Percentiles rank a stretch among this genome's conserved stretches.
phyloP scores from a whole-genome alignment of 2,797 vertebrate genomes.

The Sebastes itinus region DNA sequence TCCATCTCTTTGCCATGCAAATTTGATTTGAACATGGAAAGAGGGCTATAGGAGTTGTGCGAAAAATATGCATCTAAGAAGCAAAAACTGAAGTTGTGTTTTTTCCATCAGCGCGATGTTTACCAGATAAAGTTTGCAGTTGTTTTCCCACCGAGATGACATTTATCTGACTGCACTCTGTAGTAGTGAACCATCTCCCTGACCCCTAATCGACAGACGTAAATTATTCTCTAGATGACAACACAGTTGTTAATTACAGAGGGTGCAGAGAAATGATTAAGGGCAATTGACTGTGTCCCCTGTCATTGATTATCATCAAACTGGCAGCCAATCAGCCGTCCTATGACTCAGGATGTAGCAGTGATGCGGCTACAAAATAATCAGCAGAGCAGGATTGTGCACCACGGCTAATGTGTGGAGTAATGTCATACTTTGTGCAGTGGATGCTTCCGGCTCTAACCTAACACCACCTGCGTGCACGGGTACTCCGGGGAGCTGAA shows the following conservation, averaged over 20 bases:
- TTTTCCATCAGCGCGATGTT: background rate
- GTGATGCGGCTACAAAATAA: conserved; percentile 4
- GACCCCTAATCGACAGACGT: conserved; percentile 29
- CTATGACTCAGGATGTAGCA: conserved; percentile 17
- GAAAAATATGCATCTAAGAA: background rate
- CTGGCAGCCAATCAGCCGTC: conserved; percentile 46
- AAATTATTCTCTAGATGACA: conserved; percentile 33
- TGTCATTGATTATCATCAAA: conserved; percentile 55
- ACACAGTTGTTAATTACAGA: conserved; percentile 45
- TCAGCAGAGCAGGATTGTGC: conserved; percentile 21
- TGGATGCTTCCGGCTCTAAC: conserved; percentile 24
- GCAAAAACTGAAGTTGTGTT: background rate
- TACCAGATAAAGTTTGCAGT: background rate
- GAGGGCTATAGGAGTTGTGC: background rate
- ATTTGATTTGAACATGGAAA: conserved; percentile 23
- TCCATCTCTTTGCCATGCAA: conserved; percentile 24
- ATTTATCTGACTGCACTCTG: conserved; percentile 12
- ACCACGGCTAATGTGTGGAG: background rate
- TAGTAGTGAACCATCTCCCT: conserved; percentile 6
- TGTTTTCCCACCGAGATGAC: background rate
- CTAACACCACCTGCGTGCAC: conserved; percentile 48
- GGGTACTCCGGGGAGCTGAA: conserved; percentile 36
- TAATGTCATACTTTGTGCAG: conserved; percentile 42
- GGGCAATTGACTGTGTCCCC: conserved; percentile 51
- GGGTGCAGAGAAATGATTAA: conserved; percentile 50